Base-by-base conservation (phyloP, 2,113 vertebrate genomes). In the Gyps fulvus region DNA sequence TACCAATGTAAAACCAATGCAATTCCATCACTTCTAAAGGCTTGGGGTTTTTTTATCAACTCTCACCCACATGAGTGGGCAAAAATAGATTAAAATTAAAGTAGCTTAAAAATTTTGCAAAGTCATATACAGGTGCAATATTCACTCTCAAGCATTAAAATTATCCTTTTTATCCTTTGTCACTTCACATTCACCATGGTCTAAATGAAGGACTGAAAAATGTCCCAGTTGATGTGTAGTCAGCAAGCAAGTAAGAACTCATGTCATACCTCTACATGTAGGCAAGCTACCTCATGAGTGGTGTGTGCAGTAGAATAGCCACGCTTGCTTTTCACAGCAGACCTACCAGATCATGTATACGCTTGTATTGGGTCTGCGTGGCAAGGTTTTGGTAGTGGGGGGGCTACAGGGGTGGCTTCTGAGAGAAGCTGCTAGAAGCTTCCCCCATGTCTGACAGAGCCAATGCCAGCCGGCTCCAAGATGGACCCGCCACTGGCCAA, bases 11-110 rank as follows among this genome's bases (percentile, higher is more conserved):
- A 93, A 88, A 36, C 18, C 27, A 69, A 31, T 25, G 18, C 13
- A 59, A 34, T 36, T 52, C 34, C 29, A 13, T 31, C 7, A 45
- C 23, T 58, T 69, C 57, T 61, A 61, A 88, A 90, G 27, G 18
- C 31, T 69, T 0, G 0, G 19, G 9, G 0, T 7, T 42, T 57
- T 16, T 49, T 65, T 45, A 58, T 42, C 31, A 62, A 32, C 31
- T 54, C 29, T 23, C 7, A 63, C 6, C 4, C 2, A 26, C 29
- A 27, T 12, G 17, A 67, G 22, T 22, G 10, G 20, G 22, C 29
- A 87, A 82, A 94, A 72, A 15, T 13, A 49, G 25, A 27, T 43
- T 42, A 63, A 67, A 52, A 62, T 73, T 29, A 50, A 89, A 93
- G 54, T 45, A 93, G 29, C 27, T 17, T 71, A n/a, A 91, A 72